These are phyloP conservation scores for Mimas tiliae DNA, from an alignment of 2,888 invertebrate species.

Conservation along the genomic window DNA sequence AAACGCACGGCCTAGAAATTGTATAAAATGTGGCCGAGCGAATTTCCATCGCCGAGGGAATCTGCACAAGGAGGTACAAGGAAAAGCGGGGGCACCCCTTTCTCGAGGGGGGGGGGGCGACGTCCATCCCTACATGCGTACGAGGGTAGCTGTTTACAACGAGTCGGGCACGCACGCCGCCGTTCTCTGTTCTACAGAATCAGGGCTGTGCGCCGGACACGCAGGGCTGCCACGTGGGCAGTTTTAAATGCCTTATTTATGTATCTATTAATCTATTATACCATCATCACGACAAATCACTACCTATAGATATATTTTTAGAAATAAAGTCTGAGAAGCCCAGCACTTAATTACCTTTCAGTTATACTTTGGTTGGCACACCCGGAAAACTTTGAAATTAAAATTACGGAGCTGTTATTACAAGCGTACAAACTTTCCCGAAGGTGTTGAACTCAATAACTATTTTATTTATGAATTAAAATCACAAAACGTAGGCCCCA, in stretches of 20 bases:
- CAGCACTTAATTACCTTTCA: not conserved
- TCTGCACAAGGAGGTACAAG: constrained; percentile 85
- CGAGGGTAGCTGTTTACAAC: constrained; percentile 81
- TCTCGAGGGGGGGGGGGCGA: constrained; percentile 59
- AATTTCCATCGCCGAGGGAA: constrained; percentile 85
- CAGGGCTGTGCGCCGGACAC: constrained; percentile 81
- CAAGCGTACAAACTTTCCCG: not conserved
- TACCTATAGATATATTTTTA: not conserved
- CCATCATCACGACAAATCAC: not conserved
- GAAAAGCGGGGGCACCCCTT: constrained; percentile 77
- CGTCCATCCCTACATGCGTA: constrained; percentile 78
- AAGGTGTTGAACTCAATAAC: not conserved
- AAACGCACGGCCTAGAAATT: constrained; percentile 77
- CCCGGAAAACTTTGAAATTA: too few species aligned
- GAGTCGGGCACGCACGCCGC: constrained; percentile 82
- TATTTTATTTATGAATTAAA: not conserved
- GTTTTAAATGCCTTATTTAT: constrained; percentile 35
- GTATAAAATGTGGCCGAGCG: constrained; percentile 84
- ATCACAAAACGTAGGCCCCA: not conserved
- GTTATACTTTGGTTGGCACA: not conserved
- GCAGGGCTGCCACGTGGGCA: constrained; percentile 66
- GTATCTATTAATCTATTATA: too few species aligned
- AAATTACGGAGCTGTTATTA: not conserved
- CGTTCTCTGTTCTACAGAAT: constrained; percentile 80
- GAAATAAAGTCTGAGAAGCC: not conserved